Base-by-base conservation (phyloP, 2,888 invertebrate genomes). In the Patella depressa region DNA sequence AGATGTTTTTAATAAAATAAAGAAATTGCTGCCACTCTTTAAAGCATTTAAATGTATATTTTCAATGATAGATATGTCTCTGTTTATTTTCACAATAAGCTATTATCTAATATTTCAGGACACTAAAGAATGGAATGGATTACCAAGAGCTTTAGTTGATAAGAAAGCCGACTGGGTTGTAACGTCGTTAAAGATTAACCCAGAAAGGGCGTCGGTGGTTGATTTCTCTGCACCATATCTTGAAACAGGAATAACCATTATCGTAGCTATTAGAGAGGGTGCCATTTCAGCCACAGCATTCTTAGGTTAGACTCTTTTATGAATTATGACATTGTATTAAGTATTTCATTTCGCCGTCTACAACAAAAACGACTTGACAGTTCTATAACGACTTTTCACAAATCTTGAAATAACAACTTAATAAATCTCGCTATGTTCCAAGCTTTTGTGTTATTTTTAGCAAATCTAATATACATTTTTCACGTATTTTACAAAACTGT, bases 211-310 rank as follows among this genome's bases (percentile, higher is more conserved):
- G 71, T 73, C 82, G 53, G 85, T 84, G 12, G 85, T 92, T 4
- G 89, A 89, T 55, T 91, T 92, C 76, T 89, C 90, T 1, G 86
- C 90, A 53, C 91, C 91, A 2, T 91, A 86, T 80, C 85, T 91
- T 74, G 91, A 91, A 80, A 92, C 92, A 2, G 92, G 92, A 5
- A 91, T 91, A 59, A 89, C 91, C 15, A 91, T 92, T 70, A 87
- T 91, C 71, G 92, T 92, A 4, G 89, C 90, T 12, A 87, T 90
- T 5, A 79, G 90, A 59, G 90, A 90, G 72, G 92, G 91, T 1
- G 90, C 88, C 19, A 91, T 92, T 57, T 91, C 92, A 7, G 89
- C 91, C 2, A 91, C 90, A 9, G 92, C 92, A 9, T 92, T 92
- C 78, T 84, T 92, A 73, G 91, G 92, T 91, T 82, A 80, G 83